Evolutionary conservation across 1,140 invertebrate genomes (phyloP).

Genomic region (Pachyrhynchus sulphureomaculatus): DNA sequence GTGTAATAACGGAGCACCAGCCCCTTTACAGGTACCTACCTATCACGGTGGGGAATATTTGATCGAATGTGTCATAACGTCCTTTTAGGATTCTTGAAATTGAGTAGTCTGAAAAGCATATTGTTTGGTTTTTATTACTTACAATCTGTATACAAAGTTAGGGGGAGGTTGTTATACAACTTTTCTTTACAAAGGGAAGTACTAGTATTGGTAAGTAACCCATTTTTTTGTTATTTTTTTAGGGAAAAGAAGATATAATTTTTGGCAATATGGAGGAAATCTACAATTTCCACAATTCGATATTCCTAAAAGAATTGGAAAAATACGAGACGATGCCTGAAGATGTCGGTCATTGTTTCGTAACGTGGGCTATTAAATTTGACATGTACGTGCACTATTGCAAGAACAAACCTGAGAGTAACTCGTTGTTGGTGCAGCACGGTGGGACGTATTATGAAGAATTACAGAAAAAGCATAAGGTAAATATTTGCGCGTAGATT

Average conservation of each 20-base stretch:
- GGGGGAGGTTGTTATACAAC: too few relatives aligned
- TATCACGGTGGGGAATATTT: too few relatives aligned
- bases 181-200: too few relatives aligned
- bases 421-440: slow-evolving; percentile 88
- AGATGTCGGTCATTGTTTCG: slow-evolving; percentile 99
- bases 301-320: slow-evolving; percentile 94
- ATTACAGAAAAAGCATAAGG: slow-evolving; percentile 73
- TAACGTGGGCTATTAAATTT: slow-evolving; percentile 97
- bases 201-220: too few relatives aligned
- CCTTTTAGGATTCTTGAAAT: too few relatives aligned
- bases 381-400: slow-evolving; percentile 99
- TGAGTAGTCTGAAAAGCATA: too few relatives aligned
- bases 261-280: slow-evolving; percentile 99
- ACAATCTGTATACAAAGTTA: too few relatives aligned
- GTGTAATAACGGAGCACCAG: slow-evolving; percentile 64
- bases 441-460: slow-evolving; percentile 89
- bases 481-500: too few relatives aligned
- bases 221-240: too few relatives aligned
- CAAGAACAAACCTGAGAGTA: slow-evolving; percentile 97
- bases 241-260: slow-evolving; percentile 86
- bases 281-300: slow-evolving; percentile 93
- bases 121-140: too few relatives aligned
- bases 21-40: slow-evolving; percentile 56
- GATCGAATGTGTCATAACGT: too few relatives aligned
- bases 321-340: slow-evolving; percentile 99